Percentiles rank a stretch among this genome's conserved stretches.
These are phyloP conservation scores for Himalopsyche kuldschensis DNA, from an alignment of 2,888 invertebrate species.

Conservation along the genomic window DNA sequence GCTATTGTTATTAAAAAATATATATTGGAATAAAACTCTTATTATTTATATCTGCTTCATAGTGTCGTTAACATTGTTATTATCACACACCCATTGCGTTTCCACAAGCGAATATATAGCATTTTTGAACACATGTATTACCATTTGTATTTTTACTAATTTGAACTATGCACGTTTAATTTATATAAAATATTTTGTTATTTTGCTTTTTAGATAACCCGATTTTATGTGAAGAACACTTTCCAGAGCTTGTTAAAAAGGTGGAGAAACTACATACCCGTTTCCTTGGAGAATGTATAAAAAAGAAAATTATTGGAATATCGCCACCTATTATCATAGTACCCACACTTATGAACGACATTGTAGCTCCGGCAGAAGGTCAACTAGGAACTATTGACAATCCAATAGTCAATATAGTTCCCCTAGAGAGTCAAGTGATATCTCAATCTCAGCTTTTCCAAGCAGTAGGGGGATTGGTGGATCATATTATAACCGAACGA, in stretches of 20 bases:
- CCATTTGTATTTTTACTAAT: too few species aligned
- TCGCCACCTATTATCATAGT: conserved; percentile 49
- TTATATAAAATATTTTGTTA: not conserved
- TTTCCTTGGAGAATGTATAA: conserved; percentile 58
- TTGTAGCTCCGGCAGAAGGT: conserved; percentile 40
- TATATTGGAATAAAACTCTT: too few species aligned
- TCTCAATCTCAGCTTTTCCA: conserved; percentile 34
- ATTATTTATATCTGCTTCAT: too few species aligned
- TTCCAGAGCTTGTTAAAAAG: conserved; percentile 70
- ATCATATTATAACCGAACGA: conserved; percentile 50
- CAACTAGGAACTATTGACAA: conserved; percentile 39
- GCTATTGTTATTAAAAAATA: too few species aligned
- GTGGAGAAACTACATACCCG: conserved; percentile 74
- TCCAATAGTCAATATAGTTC: conserved; percentile 42
- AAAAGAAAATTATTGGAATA: conserved; percentile 35
- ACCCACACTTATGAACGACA: conserved; percentile 51
- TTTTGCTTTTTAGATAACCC: conserved; percentile 70
- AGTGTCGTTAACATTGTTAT: too few species aligned
- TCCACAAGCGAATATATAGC: too few species aligned
- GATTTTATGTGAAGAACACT: conserved; percentile 73
- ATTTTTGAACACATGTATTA: too few species aligned
- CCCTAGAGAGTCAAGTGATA: conserved; percentile 39
- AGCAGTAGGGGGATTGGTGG: conserved; percentile 51
- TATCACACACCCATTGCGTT: too few species aligned
- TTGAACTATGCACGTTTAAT: not conserved